Base-by-base conservation (phyloP, 2,113 vertebrate genomes). In the Saguinus imperator region DNA sequence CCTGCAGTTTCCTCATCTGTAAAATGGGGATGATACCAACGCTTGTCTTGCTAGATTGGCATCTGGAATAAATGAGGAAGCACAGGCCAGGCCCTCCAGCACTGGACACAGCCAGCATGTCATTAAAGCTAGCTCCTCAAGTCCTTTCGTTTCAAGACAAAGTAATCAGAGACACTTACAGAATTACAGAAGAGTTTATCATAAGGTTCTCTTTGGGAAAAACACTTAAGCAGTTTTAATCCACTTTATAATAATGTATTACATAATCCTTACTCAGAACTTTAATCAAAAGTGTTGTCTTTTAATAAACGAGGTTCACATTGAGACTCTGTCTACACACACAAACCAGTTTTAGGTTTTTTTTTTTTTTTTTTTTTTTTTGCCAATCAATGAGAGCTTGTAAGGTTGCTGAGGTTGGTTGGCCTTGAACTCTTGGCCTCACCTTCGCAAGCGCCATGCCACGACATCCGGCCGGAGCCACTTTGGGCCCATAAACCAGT, bases 11-110 rank as follows among this genome's bases (percentile, higher is more conserved):
- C 27, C 73, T 61, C 35, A 0, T 29, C 55, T 6, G 0, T 2
- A 14, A 32, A 86, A 21, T 0, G 23, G 17, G 17, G 2, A 13
- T 35, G 6, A 8, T 4, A 14, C 17, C 2, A 25, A 29, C 1
- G 5, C 16, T 14, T 3, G 0, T 6, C 64, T 25, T 4, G 0
- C 37, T 23, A 1, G 64, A 9, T 2, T 1, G 12, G 8, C 1
- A 0, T 1, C 0, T 11, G 72, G 35, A 25, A 29, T 7, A 18
- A n/a, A 32, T 1, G 48, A 20, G 48, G n/a, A 14, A 8, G 11
- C 87, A 32, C 43, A 10, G 18, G 64, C 57, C 3, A 27, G 32
- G 48, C n/a, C 48, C 2, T 23, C 40, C 10, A 43, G 82, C 5
- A 3, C 0, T 9, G 0, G 57, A 40, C 21, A 2, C 1, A 32